phyloP scores from a whole-genome alignment of 2,797 vertebrate species.

The Melanotaenia maccullochi region DNA sequence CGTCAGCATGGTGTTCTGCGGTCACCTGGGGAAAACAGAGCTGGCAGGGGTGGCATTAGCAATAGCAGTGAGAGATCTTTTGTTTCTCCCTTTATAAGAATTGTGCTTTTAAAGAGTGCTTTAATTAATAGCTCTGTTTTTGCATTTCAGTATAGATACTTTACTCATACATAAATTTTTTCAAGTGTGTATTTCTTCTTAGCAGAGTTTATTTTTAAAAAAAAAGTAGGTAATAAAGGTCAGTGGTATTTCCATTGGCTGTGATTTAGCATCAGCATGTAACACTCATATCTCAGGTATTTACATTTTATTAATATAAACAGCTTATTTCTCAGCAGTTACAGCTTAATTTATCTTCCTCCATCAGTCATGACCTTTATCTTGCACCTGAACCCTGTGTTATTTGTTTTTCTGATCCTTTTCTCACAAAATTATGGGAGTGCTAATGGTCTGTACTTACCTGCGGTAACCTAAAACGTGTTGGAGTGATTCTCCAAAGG shows the following conservation, averaged over 20 bases:
- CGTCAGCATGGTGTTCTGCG: slow-evolving; percentile 91
- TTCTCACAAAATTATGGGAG: slow-evolving; percentile 86
- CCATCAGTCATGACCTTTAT: slow-evolving; percentile 8
- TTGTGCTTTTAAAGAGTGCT: neutral
- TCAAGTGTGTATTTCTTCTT: neutral
- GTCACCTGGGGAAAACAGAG: slow-evolving; percentile 88
- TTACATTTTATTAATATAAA: slow-evolving; percentile 18
- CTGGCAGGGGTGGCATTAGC: slow-evolving; percentile 86
- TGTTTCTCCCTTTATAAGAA: slow-evolving; percentile 16
- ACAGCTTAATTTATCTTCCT: neutral
- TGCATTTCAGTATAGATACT: slow-evolving; percentile 1
- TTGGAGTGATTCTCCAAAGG: slow-evolving; percentile 89
- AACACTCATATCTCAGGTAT: slow-evolving; percentile 91
- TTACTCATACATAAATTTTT: neutral
- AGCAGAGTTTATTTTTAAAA: neutral
- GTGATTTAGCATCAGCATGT: slow-evolving; percentile 87
- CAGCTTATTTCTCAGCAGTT: neutral
- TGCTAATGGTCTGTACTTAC: too few relatives aligned
- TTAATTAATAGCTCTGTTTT: neutral
- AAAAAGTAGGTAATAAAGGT: slow-evolving; percentile 87
- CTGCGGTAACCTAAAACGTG: slow-evolving; percentile 85
- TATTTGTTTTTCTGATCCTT: slow-evolving; percentile 14
- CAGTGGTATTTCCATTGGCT: slow-evolving; percentile 85
- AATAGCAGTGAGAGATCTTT: slow-evolving; percentile 77
- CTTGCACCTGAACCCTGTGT: neutral